These are phyloP conservation scores for Phyllotis vaccarum DNA, from an alignment of 2,797 vertebrate species.

Conservation along the genomic window DNA sequence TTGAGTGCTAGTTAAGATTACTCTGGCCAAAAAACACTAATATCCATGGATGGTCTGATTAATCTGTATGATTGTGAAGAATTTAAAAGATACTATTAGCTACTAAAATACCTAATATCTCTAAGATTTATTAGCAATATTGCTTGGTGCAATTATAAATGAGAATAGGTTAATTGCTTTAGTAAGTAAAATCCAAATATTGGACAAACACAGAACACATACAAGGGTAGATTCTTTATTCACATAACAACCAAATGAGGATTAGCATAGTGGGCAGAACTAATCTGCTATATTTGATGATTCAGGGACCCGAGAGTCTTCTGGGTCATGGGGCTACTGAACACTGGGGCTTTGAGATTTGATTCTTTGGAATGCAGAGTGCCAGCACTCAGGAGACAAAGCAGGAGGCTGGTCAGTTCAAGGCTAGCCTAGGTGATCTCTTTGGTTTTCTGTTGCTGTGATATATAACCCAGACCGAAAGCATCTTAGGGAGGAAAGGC, in stretches of 20 bases:
- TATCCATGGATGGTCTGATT: not conserved
- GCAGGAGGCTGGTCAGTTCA: not conserved
- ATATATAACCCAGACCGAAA: not conserved
- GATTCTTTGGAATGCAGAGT: not conserved
- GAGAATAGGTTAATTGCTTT: not conserved
- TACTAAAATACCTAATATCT: not conserved
- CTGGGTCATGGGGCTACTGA: not conserved
- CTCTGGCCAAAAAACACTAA: not conserved
- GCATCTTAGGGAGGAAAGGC: too few relatives aligned
- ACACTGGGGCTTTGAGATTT: not conserved
- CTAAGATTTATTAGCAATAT: slow-evolving; percentile 31
- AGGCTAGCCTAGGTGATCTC: not conserved
- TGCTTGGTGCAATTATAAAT: not conserved
- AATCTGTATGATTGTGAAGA: slow-evolving; percentile 3
- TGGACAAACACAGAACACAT: not conserved
- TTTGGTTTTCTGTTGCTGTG: not conserved
- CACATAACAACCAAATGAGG: not conserved
- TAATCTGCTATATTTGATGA: not conserved
- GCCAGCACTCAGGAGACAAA: too few relatives aligned
- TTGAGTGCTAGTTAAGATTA: not conserved
- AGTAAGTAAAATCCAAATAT: slow-evolving; percentile 19
- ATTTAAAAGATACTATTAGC: not conserved
- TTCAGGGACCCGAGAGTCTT: not conserved
- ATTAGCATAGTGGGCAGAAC: not conserved
- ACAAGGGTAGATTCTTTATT: not conserved